Evolutionary conservation across 2,113 vertebrate species (phyloP), one percentile per base, ranked within the genome.

Genomic region (Agelaius tricolor): DNA sequence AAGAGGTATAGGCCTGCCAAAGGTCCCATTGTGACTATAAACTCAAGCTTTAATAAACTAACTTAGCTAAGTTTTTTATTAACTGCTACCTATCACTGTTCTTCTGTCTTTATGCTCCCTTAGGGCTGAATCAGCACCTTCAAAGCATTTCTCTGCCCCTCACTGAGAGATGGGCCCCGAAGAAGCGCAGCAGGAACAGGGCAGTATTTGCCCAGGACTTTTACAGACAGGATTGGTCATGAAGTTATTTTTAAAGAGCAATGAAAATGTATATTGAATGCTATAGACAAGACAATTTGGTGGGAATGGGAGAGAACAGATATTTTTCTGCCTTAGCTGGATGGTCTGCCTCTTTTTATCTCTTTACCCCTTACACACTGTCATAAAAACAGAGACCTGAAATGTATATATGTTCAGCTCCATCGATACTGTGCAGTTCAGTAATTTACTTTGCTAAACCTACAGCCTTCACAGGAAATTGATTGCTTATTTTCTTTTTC

Each of bases 21-120:
- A 61, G 28, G 31, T 61, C 35, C 65, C 78, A 63, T 81, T 86
- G 65, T 87, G 73, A 57, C 75, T 84, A 49, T 84, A 92, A 95
- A 88, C 52, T 68, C 17, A 44, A 55, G 47, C 28, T 90, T 84
- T 84, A 19, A 71, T 84, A 95, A 91, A 93, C 41, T 52, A 65
- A 61, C 61, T 90, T 86, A 86, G 47, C 6, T 74, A 84, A 77
- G 68, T 57, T 88, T 88, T 96, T 97, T 90, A 81, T 84, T 84
- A 81, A 67, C 72, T 71, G 47, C 79, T 63, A 22, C 68, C 57
- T 63, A 20, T 86, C 83, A 52, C n/a, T 59, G 9, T 49, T 86
- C 62, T 41, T 62, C 72, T 57, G 43, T 77, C 52, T 37, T 81
- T 72, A 49, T 30, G 44, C 44, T 41, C 35, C 23, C 7, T 41